These are phyloP conservation scores for Micromesistius poutassou DNA, from an alignment of 2,797 vertebrate species.

Conservation along the genomic window DNA sequence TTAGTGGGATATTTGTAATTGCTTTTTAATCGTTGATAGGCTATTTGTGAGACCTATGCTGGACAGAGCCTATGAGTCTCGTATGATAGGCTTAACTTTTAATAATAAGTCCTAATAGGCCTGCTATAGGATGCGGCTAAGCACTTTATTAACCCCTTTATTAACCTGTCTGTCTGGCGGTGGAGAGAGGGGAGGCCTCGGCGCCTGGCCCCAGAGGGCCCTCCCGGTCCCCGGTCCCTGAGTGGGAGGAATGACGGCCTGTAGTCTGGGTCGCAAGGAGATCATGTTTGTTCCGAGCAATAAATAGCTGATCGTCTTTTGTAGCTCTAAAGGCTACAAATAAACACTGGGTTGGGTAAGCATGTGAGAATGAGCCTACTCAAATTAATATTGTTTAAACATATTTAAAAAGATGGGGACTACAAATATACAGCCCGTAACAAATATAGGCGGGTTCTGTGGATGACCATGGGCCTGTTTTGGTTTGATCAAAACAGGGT, in stretches of 20 bases:
- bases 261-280: not conserved
- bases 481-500: not conserved
- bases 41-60: not conserved
- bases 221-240: too few species aligned
- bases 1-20: not conserved
- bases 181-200: too few species aligned
- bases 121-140: not conserved
- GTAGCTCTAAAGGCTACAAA: not conserved
- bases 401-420: not conserved
- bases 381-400: not conserved
- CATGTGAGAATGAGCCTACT: not conserved
- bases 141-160: not conserved
- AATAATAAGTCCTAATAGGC: too few species aligned
- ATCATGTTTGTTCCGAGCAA: not conserved
- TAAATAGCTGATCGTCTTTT: not conserved
- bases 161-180: not conserved
- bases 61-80: not conserved
- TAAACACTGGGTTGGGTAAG: not conserved
- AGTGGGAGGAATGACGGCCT: not conserved
- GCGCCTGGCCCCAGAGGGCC: too few species aligned
- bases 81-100: not conserved
- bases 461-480: not conserved
- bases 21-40: not conserved
- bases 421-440: not conserved
- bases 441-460: not conserved